Percentiles rank a stretch among this genome's conserved stretches.
These are phyloP conservation scores for Botrylloides violaceus DNA, from an alignment of 23 tunicate genomes.

Conservation along the genomic window DNA sequence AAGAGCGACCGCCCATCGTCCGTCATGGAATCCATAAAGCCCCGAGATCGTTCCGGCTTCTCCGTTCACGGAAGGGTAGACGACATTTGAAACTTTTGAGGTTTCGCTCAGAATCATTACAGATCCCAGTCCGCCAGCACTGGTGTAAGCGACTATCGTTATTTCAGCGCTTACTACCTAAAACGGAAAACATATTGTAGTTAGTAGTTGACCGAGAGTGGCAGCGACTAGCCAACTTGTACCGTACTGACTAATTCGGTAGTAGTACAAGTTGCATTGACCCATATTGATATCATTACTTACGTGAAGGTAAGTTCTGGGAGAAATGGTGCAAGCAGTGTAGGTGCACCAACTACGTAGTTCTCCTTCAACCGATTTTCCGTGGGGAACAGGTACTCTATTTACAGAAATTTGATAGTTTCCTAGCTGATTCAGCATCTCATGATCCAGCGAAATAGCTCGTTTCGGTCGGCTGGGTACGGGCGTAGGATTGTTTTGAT, in stretches of 20 bases:
- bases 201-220: neutral
- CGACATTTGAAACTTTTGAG: constrained; percentile 8
- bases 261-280: too few species aligned
- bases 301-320: constrained; percentile 77
- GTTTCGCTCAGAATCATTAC: constrained; percentile 32
- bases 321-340: constrained; percentile 36
- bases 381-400: constrained; percentile 22
- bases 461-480: too few species aligned
- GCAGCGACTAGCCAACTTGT: too few species aligned
- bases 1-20: constrained; percentile 42
- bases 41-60: constrained; percentile 36
- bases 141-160: constrained; percentile 45
- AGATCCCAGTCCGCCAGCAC: constrained; percentile 32
- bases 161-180: constrained; percentile 38
- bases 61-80: constrained; percentile 29
- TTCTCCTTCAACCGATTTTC: constrained; percentile 18
- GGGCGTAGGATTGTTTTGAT: too few species aligned
- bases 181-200: too few species aligned
- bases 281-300: too few species aligned
- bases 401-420: constrained; percentile 5
- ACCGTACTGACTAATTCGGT: too few species aligned
- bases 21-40: constrained; percentile 61
- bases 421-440: too few species aligned
- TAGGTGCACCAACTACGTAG: constrained; percentile 64
- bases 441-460: too few species aligned